A percentile compares a stretch with the other conserved stretches of the same genome.
phyloP scores from a whole-genome alignment of 2,888 invertebrate genomes.

The Mesorhabditis sp. region DNA sequence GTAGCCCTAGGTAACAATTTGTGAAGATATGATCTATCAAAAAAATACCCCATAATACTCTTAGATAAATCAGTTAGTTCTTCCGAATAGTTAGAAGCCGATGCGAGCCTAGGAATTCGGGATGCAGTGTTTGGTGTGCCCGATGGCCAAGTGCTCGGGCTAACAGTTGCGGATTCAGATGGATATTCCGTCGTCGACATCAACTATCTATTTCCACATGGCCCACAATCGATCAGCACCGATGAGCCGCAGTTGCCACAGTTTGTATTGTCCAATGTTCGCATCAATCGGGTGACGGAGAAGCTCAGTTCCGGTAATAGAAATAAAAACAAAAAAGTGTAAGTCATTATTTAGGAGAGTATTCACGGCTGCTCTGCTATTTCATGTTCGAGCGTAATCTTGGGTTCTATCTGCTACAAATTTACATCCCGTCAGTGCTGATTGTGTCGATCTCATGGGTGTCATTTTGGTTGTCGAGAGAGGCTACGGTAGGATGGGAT shows the following conservation, averaged over 20 bases:
- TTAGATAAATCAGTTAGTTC: no score
- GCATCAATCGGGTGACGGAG: slow-evolving; percentile 32
- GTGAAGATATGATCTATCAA: no score
- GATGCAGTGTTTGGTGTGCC: no score
- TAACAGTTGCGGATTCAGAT: slow-evolving; percentile 27
- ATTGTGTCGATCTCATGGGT: slow-evolving; percentile 49
- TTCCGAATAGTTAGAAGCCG: no score
- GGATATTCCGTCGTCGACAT: slow-evolving; percentile 47
- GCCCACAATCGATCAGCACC: slow-evolving; percentile 21
- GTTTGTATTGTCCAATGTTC: slow-evolving; percentile 35
- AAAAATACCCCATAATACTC: no score
- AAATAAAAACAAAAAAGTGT: background rate
- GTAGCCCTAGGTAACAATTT: no score
- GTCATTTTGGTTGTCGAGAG: slow-evolving; percentile 22
- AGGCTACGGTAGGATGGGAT: slow-evolving; percentile 12
- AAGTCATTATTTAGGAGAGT: slow-evolving; percentile 54
- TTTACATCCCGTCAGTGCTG: slow-evolving; percentile 81
- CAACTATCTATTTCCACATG: slow-evolving; percentile 32
- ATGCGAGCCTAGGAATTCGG: no score
- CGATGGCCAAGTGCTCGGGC: no score
- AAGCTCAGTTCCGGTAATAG: slow-evolving; percentile 36
- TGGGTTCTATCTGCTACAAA: slow-evolving; percentile 96
- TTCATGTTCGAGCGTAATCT: slow-evolving; percentile 78
- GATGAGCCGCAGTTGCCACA: slow-evolving; percentile 38
- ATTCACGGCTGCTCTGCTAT: slow-evolving; percentile 53